These are phyloP conservation scores for Octonoba sinensis DNA, from an alignment of 2,888 invertebrate species.

Conservation along the genomic window DNA sequence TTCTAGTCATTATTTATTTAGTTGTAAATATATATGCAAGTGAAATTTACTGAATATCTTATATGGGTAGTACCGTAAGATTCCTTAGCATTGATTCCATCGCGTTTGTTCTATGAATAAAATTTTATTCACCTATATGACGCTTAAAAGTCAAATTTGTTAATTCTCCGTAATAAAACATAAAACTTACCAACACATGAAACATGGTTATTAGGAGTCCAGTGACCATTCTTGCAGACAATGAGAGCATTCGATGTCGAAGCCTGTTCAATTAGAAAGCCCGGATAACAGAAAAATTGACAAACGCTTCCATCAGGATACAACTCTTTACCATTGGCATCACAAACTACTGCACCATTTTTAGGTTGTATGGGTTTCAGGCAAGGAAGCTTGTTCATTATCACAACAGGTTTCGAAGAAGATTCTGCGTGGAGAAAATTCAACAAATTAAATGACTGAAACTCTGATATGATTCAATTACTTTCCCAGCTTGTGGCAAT, in stretches of 20 bases:
- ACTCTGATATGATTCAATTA: background rate
- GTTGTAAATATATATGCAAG: too few species aligned
- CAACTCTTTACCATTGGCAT: constrained; percentile 18
- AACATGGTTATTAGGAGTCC: constrained; percentile 30
- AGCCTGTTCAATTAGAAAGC: constrained; percentile 24
- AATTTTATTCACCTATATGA: too few species aligned
- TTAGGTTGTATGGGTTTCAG: constrained; percentile 19
- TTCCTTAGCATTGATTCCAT: too few species aligned
- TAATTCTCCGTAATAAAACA: background rate
- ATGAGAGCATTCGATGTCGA: constrained; percentile 10
- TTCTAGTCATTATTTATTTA: too few species aligned
- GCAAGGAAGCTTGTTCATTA: constrained; percentile 18
- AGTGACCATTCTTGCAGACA: constrained; percentile 41
- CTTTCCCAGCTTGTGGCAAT: background rate
- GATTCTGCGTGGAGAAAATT: background rate
- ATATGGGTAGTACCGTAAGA: too few species aligned
- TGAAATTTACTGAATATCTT: too few species aligned
- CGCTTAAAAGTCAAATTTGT: too few species aligned
- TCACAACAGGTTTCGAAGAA: background rate
- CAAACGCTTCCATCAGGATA: constrained; percentile 44
- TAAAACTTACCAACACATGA: constrained; percentile 29
- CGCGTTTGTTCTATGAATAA: too few species aligned
- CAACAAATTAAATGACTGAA: background rate
- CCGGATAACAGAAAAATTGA: constrained; percentile 51
- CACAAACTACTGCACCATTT: constrained; percentile 38